Conservation (phyloP, 2,888 invertebrate species). For the Eilema sororculum region DNA sequence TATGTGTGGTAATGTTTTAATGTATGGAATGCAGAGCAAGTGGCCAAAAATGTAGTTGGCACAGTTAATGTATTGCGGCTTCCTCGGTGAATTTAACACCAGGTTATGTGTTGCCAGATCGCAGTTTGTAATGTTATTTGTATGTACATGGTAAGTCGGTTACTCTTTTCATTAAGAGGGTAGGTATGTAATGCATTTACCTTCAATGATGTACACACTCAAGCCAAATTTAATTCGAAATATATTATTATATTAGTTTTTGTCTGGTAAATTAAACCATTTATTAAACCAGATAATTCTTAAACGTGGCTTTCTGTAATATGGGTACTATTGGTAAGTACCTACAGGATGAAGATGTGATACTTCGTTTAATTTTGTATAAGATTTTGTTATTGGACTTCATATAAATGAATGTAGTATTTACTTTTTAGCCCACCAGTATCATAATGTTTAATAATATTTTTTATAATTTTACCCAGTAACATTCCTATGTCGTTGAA, state of each 20-base stretch:
- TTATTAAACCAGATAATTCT: background rate
- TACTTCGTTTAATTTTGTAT: slow-evolving; percentile 55
- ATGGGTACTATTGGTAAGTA: background rate
- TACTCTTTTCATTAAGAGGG: background rate
- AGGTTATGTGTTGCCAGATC: slow-evolving; percentile 24
- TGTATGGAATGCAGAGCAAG: slow-evolving; percentile 33
- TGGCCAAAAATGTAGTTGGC: slow-evolving; percentile 22
- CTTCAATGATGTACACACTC: background rate
- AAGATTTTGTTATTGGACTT: slow-evolving; percentile 42
- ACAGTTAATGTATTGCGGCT: slow-evolving; percentile 18
- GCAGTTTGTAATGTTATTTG: background rate
- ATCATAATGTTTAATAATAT: slow-evolving; percentile 43
- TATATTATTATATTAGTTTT: background rate
- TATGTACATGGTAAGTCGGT: background rate
- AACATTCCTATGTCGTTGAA: slow-evolving; percentile 47
- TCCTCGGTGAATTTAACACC: slow-evolving; percentile 20
- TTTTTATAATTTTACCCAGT: slow-evolving; percentile 38
- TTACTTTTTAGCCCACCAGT: slow-evolving; percentile 56
- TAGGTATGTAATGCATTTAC: background rate
- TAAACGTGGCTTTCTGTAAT: background rate
- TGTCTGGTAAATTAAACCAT: background rate
- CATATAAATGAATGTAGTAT: slow-evolving; percentile 40
- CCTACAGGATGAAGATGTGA: slow-evolving; percentile 57
- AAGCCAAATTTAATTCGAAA: slow-evolving; percentile 4
- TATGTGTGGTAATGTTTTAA: slow-evolving; percentile 34